Conservation (phyloP, 2,113 vertebrate genomes). For the Zeus faber region DNA sequence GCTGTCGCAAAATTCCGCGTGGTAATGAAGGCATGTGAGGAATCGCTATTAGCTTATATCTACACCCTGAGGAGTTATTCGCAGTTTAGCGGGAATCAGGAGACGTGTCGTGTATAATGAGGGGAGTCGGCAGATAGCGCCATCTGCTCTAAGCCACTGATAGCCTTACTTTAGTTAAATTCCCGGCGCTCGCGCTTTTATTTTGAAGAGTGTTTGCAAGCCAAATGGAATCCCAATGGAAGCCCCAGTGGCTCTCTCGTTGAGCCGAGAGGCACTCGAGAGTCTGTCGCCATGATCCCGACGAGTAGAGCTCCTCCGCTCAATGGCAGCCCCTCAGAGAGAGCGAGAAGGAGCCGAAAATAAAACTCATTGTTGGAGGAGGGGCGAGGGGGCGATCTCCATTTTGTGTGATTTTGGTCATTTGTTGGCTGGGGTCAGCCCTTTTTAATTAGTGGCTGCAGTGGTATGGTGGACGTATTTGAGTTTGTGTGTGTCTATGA, state of each 20-base stretch:
- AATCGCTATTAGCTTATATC: not conserved
- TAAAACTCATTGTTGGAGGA: constrained; percentile 39
- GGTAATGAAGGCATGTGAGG: too few species aligned
- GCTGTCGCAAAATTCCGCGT: not conserved
- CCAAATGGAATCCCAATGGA: constrained; percentile 62
- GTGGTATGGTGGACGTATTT: constrained; percentile 18
- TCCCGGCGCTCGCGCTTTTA: constrained; percentile 69
- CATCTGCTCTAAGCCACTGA: constrained; percentile 31
- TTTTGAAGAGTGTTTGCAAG: constrained; percentile 56
- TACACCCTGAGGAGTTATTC: not conserved
- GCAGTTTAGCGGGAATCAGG: not conserved
- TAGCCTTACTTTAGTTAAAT: constrained; percentile 52
- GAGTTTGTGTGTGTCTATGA: constrained; percentile 35
- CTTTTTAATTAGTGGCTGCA: constrained; percentile 62
- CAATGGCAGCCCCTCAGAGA: constrained; percentile 48
- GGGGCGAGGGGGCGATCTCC: constrained; percentile 39
- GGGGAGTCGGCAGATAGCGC: constrained; percentile 49
- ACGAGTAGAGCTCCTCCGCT: constrained; percentile 57
- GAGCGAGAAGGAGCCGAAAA: too few species aligned
- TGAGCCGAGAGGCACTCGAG: constrained; percentile 64
- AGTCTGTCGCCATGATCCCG: constrained; percentile 51
- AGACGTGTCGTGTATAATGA: not conserved
- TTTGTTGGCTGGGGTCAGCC: constrained; percentile 69
- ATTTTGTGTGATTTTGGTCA: constrained; percentile 71
- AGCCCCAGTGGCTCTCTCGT: constrained; percentile 55